Conservation (phyloP, 1,140 invertebrate species). For the Conus betulinus region DNA sequence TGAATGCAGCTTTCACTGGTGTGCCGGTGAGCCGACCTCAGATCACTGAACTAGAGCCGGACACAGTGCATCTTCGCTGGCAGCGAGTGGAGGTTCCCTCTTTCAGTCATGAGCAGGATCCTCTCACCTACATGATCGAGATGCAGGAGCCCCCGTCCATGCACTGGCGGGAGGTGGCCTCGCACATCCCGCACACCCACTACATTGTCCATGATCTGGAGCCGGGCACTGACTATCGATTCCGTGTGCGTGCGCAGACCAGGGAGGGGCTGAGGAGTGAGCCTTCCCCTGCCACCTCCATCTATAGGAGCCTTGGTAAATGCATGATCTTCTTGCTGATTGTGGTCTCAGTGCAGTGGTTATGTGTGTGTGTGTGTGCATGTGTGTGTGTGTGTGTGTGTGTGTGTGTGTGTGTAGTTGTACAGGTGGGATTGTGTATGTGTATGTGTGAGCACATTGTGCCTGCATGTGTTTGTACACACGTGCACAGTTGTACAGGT, state of each 20-base stretch:
- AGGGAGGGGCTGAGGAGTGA: constrained; percentile 59
- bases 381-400: too few species aligned
- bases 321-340: neutral
- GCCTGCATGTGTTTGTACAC: too few species aligned
- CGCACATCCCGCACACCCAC: constrained; percentile 58
- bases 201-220: constrained; percentile 64
- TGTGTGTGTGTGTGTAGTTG: too few species aligned
- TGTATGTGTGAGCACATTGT: too few species aligned
- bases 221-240: constrained; percentile 67
- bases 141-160: constrained; percentile 54
- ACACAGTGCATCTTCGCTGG: constrained; percentile 61
- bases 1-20: constrained; percentile 64
- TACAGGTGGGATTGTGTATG: too few species aligned
- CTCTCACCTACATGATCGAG: constrained; percentile 69
- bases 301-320: constrained; percentile 67
- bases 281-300: constrained; percentile 65
- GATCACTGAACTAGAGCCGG: constrained; percentile 65
- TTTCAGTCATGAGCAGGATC: constrained; percentile 56
- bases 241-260: constrained; percentile 64
- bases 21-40: constrained; percentile 64
- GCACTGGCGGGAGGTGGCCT: constrained; percentile 64
- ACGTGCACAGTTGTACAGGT: too few species aligned
- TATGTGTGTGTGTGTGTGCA: too few species aligned
- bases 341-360: too few species aligned
- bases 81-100: constrained; percentile 65